Evolutionary conservation across 2,888 invertebrate species (phyloP).

Genomic region (Bruchidius siliquastri): DNA sequence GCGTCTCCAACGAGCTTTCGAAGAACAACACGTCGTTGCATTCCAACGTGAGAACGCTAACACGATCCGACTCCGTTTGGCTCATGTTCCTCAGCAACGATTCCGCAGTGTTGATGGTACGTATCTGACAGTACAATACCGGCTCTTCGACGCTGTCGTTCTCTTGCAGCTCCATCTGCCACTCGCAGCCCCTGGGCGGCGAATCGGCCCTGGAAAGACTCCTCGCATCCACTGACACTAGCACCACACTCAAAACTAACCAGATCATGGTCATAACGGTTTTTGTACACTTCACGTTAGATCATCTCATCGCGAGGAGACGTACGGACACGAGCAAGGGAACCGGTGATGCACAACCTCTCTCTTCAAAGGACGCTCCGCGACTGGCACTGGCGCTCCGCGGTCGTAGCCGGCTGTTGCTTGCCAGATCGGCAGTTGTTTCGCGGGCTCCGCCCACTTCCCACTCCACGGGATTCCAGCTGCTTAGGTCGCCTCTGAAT

Average conservation of each 20-base stretch:
- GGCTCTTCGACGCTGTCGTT: conserved; percentile 52
- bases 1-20: conserved; percentile 61
- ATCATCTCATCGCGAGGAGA: conserved; percentile 4
- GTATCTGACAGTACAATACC: conserved; percentile 64
- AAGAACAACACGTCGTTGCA: conserved; percentile 72
- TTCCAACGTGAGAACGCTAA: conserved; percentile 63
- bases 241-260: conserved; percentile 27
- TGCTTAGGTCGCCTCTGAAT: conserved; percentile 37
- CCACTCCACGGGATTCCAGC: conserved; percentile 36
- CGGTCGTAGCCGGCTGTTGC: conserved; percentile 30
- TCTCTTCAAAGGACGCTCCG: conserved; percentile 18
- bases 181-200: conserved; percentile 68
- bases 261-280: conserved; percentile 20
- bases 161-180: conserved; percentile 56
- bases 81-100: conserved; percentile 65
- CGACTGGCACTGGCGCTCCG: conserved; percentile 31
- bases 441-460: conserved; percentile 31
- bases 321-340: neutral
- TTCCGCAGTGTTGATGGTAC: conserved; percentile 67
- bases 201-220: conserved; percentile 52
- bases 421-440: conserved; percentile 39
- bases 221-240: conserved; percentile 30
- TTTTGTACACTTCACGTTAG: neutral
- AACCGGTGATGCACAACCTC: conserved; percentile 13
- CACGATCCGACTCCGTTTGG: conserved; percentile 62